phyloP scores from a whole-genome alignment of 1,140 invertebrate genomes.

The Drosophila orena region DNA sequence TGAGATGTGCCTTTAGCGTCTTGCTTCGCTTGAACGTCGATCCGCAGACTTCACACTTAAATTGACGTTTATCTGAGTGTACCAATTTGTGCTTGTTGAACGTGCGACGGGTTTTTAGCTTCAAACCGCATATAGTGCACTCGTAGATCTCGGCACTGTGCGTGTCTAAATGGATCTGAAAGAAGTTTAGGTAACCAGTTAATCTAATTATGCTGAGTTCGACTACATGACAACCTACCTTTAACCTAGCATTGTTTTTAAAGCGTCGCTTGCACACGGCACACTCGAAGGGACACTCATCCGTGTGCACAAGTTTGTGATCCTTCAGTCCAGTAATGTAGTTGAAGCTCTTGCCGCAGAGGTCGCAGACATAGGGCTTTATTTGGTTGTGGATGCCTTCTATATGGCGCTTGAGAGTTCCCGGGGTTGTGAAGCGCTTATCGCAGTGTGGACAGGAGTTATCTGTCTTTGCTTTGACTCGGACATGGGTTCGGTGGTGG shows the following conservation, averaged over 20 bases:
- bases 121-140: conserved; percentile 85
- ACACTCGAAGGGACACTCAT: conserved; percentile 85
- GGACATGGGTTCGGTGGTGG: conserved; percentile 85
- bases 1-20: conserved; percentile 84
- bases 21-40: conserved; percentile 81
- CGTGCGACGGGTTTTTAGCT: conserved; percentile 85
- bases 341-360: conserved; percentile 85
- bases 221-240: conserved; percentile 30
- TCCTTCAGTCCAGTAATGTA: conserved; percentile 85
- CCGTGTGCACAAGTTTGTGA: conserved; percentile 85
- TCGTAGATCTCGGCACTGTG: conserved; percentile 84
- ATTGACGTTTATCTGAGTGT: conserved; percentile 84
- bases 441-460: conserved; percentile 79
- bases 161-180: conserved; percentile 78
- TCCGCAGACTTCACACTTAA: conserved; percentile 84
- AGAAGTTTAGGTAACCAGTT: not conserved
- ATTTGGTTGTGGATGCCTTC: conserved; percentile 84
- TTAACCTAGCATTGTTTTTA: conserved; percentile 78
- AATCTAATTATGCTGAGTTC: too few species aligned
- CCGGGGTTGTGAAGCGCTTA: conserved; percentile 73
- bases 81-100: conserved; percentile 85
- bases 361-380: conserved; percentile 85
- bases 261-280: conserved; percentile 84
- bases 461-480: conserved; percentile 78
- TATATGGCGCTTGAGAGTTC: conserved; percentile 84